phyloP scores from a whole-genome alignment of 2,797 vertebrate genomes.

The Chloroceryle inda region DNA sequence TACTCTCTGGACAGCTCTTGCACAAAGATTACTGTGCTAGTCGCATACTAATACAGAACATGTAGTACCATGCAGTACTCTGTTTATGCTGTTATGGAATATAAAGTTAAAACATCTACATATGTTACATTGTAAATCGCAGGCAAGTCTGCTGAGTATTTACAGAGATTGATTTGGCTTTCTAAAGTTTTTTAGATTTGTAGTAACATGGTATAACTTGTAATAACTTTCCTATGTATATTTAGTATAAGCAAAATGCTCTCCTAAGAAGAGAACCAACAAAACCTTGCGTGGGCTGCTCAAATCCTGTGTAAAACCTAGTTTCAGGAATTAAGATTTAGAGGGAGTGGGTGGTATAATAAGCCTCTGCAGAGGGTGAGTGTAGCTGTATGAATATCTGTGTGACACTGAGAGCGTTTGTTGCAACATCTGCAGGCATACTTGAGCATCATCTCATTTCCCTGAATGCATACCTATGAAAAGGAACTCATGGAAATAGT shows the following conservation, averaged over 20 bases:
- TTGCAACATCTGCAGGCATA: not conserved
- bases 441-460: not conserved
- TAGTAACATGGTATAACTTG: not conserved
- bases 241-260: not conserved
- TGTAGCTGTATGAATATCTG: not conserved
- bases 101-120: slow-evolving; percentile 15
- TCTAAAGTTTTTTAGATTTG: not conserved
- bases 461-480: not conserved
- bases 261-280: not conserved
- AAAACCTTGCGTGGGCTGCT: slow-evolving; percentile 23
- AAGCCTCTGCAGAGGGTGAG: not conserved
- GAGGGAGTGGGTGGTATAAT: not conserved
- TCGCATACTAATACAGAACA: not conserved
- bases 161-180: not conserved
- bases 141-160: slow-evolving; percentile 5
- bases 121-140: not conserved
- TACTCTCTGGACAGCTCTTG: not conserved
- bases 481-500: not conserved
- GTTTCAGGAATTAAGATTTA: not conserved
- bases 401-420: not conserved
- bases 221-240: not conserved
- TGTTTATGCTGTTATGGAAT: not conserved
- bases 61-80: not conserved
- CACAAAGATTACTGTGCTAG: not conserved
- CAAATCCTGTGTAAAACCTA: not conserved